These are phyloP conservation scores for Struthio camelus DNA, from an alignment of 2,113 vertebrate species.

Conservation along the genomic window DNA sequence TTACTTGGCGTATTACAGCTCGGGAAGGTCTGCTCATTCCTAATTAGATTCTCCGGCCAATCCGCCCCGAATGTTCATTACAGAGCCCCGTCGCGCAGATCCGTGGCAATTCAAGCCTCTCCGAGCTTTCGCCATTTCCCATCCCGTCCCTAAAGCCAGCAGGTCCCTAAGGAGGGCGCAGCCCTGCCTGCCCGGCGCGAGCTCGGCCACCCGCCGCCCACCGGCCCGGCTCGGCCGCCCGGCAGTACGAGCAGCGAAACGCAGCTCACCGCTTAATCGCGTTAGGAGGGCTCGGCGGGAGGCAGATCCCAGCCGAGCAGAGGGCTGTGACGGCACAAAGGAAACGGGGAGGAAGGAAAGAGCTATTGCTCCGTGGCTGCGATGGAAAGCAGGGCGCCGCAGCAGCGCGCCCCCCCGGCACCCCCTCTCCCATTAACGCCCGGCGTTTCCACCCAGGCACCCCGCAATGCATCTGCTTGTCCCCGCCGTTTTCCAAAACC, in stretches of 20 bases:
- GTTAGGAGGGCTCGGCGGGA: not conserved
- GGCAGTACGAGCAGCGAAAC: not conserved
- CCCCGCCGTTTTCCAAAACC: not conserved
- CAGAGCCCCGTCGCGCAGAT: not conserved
- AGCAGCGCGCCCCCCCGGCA: not conserved
- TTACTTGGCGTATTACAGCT: constrained; percentile 43
- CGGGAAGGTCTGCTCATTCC: constrained; percentile 29
- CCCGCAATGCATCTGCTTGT: not conserved
- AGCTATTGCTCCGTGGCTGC: not conserved
- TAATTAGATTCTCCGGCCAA: constrained; percentile 55
- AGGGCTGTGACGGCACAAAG: too few species aligned
- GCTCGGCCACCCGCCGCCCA: not conserved
- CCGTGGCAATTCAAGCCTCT: not conserved
- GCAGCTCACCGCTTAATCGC: not conserved
- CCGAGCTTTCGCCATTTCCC: not conserved
- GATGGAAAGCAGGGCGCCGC: not conserved
- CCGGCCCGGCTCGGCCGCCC: too few species aligned
- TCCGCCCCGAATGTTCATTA: not conserved
- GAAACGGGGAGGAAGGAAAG: not conserved
- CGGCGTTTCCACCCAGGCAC: not conserved
- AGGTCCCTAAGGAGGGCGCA: accelerated
- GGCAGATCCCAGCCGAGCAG: not conserved
- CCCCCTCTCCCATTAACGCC: not conserved
- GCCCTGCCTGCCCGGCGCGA: too few species aligned
- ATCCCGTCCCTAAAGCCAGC: not conserved